Evolutionary conservation across 2,797 vertebrate genomes (phyloP).

Genomic region (Crypturellus tataupa): DNA sequence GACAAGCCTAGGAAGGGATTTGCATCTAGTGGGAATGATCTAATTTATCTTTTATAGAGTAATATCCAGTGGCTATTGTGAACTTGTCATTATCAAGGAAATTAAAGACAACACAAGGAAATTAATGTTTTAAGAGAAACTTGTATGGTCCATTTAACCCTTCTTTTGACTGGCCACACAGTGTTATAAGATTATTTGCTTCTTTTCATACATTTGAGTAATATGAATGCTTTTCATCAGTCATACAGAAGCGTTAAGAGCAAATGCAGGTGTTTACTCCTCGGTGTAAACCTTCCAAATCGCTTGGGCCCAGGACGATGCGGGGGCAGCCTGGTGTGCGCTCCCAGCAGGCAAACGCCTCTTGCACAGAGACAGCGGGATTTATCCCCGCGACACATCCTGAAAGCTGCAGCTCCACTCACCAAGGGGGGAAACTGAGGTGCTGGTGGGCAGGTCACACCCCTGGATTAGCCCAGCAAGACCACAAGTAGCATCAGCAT

Average conservation of each 20-base stretch:
- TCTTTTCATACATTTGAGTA: slow-evolving; percentile 37
- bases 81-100: slow-evolving; percentile 73
- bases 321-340: too few relatives aligned
- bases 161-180: slow-evolving; percentile 63
- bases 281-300: neutral
- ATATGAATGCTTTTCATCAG: slow-evolving; percentile 64
- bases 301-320: neutral
- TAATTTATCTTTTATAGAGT: slow-evolving; percentile 68
- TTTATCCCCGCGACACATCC: neutral
- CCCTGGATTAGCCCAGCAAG: neutral
- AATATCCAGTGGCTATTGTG: slow-evolving; percentile 70
- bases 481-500: neutral
- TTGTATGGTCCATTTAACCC: slow-evolving; percentile 57
- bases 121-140: slow-evolving; percentile 67
- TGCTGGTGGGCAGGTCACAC: neutral
- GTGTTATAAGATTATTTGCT: slow-evolving; percentile 62
- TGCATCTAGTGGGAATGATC: slow-evolving; percentile 63
- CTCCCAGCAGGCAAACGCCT: neutral
- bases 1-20: slow-evolving; percentile 60
- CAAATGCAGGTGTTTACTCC: slow-evolving; percentile 25
- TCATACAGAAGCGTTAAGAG: slow-evolving; percentile 44
- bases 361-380: neutral
- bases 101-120: slow-evolving; percentile 74
- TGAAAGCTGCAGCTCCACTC: neutral
- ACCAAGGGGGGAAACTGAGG: neutral